phyloP scores from a whole-genome alignment of 2,888 invertebrate genomes.

The Malthinus flaveolus region DNA sequence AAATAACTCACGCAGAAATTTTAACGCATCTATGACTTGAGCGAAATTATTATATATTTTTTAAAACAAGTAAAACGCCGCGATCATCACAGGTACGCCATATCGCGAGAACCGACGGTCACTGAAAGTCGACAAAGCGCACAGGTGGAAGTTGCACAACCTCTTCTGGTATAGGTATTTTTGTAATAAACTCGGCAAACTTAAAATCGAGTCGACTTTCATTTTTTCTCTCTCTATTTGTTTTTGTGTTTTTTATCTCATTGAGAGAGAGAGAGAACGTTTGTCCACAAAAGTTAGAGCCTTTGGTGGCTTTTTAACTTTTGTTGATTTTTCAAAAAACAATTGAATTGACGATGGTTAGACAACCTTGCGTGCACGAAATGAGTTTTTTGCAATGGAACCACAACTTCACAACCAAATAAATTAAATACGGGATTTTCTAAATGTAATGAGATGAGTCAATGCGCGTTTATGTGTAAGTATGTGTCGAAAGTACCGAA shows the following conservation, averaged over 20 bases:
- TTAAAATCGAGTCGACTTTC: not conserved
- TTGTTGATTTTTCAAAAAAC: not conserved
- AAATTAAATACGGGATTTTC: too few relatives aligned
- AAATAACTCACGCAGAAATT: constrained; percentile 24
- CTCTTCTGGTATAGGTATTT: constrained; percentile 19
- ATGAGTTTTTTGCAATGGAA: too few relatives aligned
- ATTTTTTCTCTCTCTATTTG: not conserved
- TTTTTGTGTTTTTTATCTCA: not conserved
- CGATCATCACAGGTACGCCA: constrained; percentile 18
- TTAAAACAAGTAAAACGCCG: not conserved
- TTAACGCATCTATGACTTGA: constrained; percentile 11
- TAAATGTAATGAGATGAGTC: too few relatives aligned
- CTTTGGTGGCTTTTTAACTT: not conserved
- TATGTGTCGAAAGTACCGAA: too few relatives aligned
- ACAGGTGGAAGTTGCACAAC: constrained; percentile 27
- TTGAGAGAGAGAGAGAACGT: too few relatives aligned
- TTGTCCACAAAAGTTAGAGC: too few relatives aligned
- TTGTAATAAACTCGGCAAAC: constrained; percentile 11
- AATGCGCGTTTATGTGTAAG: too few relatives aligned
- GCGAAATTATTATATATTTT: not conserved
- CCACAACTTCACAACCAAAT: too few relatives aligned
- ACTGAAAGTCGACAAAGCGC: constrained; percentile 21
- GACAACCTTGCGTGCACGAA: not conserved
- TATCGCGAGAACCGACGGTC: constrained; percentile 10
- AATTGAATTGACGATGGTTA: not conserved